Percentiles rank a stretch among this genome's conserved stretches.
Evolutionary conservation across 2,797 vertebrate genomes (phyloP).

Genomic region (Acanthurus tractus): DNA sequence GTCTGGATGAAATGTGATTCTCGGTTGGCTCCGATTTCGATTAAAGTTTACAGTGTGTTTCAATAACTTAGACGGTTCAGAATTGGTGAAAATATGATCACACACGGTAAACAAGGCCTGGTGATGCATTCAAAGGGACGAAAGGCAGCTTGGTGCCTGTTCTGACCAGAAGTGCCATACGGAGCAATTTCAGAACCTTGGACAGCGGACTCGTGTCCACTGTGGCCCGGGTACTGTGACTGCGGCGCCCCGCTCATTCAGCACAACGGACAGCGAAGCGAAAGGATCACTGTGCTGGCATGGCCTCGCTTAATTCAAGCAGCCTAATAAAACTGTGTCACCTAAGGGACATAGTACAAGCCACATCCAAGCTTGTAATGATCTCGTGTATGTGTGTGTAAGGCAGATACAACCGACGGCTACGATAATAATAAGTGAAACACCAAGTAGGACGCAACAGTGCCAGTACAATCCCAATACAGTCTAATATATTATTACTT

Average conservation of each 20-base stretch:
- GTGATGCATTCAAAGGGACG: neutral
- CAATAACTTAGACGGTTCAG: neutral
- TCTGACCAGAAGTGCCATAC: no score
- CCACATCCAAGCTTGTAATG: neutral
- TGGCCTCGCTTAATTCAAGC: no score
- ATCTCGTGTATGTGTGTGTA: no score
- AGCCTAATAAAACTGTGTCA: neutral
- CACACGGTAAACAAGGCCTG: neutral
- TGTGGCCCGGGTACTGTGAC: no score
- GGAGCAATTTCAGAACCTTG: slow-evolving; percentile 56
- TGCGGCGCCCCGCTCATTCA: slow-evolving; percentile 9
- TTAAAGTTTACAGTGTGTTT: slow-evolving; percentile 4
- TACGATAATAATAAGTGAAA: no score
- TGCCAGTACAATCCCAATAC: no score
- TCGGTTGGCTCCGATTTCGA: neutral
- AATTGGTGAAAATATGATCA: neutral
- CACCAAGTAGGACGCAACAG: no score
- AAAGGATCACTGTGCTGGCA: neutral
- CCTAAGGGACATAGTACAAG: no score
- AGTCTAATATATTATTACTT: no score
- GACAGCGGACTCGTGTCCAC: slow-evolving; percentile 32
- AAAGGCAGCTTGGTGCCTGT: neutral
- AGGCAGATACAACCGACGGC: no score
- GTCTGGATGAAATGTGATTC: slow-evolving; percentile 29
- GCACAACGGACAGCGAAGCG: slow-evolving; percentile 57